Base-by-base conservation (phyloP, 2,797 vertebrate species). In the Hybognathus amarus region DNA sequence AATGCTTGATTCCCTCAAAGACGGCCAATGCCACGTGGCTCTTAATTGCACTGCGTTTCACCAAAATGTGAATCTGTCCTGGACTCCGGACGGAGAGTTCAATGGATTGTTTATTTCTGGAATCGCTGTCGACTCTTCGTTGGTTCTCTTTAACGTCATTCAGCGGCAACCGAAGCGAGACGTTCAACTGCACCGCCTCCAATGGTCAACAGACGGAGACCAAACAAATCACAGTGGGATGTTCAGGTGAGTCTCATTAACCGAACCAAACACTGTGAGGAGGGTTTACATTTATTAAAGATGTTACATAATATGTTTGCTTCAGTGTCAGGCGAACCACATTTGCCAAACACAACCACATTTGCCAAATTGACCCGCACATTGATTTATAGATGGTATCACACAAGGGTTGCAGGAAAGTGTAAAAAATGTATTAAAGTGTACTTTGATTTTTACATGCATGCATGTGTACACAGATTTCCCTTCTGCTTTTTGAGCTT, bases 1-100 rank as follows among this genome's bases (percentile, higher is more conserved):
- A 0, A 0, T 20, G 0, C 0, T 2, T 0, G 15, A 0, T 0
- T 0, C 0, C 0, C 0, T 6, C 2, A 0, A 0, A 0, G 0
- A 70, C 0, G 38, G 3, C 10, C 0, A 11, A 15, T 92, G 90
- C 15, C 18, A 11, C 17, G 1, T 86, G 10, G 1, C 0, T 0
- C 76, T 93, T 38, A 0, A 0, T 0, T 94, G 93, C 30, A 68
- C 59, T 2, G 89, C 90, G 2, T 0, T 0, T 0, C 74, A 80
- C 5, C 0, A 47, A 0, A 78, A 3, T 0, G 77, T 86, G 1
- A 0, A 1, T 0, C 13, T 92, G 5, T 80, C 82, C 64, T 93
- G 90, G 93, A 0, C 70, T 0, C 10, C 67, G 1, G 1, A 54
- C 13, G 0, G 13, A 24, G 5, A 1, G 0, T 5, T 30, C 0